Base-by-base conservation (phyloP, 1,140 invertebrate species). In the Drosophila melanica region DNA sequence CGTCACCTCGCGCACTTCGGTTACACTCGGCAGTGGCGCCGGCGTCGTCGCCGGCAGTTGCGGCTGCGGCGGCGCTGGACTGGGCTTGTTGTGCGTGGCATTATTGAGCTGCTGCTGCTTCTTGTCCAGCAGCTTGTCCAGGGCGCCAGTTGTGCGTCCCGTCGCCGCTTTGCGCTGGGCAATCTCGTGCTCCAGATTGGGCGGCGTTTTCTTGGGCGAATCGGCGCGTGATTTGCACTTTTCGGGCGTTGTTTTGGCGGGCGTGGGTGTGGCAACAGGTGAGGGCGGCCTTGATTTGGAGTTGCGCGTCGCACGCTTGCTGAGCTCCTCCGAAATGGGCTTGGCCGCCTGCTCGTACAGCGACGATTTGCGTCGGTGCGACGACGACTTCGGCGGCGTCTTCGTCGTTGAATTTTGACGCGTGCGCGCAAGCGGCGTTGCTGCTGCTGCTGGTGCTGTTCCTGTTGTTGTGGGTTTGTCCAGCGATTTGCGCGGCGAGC, bases 111-210 rank as follows among this genome's bases (percentile, higher is more conserved):
- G 82, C 54, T 86, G 87, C 65, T 91, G 90, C 53, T 85, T 89
- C 48, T 81, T 91, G 20, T 85, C 90, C 12, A 91, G 58, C 23
- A 91, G 41, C 54, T 91, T 91, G 54, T 91, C 90, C 58, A 91
- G 37, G 0, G 90, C 73, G 41, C 90, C 79, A 1, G 58, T 79
- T 4, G 72, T 70, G 7, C 69, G 67, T 0, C 82, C 84, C 27
- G 70, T 89, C 3, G 90, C 81, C 6, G 87, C 90, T 39, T 91
- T 91, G 6, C 90, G 67, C 33, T 90, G 90, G 16, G 79, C 76
- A 2, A 91, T 91, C 58, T 91, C 90, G 20, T 85, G 80, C 37
- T 91, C 90, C 58, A 91, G 27, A 41, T 78, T 85, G 8, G 79
- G 47, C 11, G 70, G 42, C 16, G 79, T 47, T 50, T 80, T 90